Conservation (phyloP, 2,888 invertebrate species). For the Epirrita christyi region DNA sequence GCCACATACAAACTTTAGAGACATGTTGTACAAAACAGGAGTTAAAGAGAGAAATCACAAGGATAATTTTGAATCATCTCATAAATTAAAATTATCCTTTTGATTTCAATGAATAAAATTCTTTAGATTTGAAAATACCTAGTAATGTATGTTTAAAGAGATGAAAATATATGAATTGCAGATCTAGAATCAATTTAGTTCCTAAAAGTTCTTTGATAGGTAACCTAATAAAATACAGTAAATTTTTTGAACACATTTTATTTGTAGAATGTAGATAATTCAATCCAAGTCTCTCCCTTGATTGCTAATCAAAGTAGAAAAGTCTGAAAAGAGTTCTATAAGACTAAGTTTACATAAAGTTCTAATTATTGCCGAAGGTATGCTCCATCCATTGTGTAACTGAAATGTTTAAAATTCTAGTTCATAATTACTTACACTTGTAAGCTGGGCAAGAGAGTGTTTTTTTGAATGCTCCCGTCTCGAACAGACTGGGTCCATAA, state of each 20-base stretch:
- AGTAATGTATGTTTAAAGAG: too few relatives aligned
- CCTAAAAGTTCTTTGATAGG: background rate
- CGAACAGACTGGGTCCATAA: background rate
- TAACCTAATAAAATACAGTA: slow-evolving; percentile 18
- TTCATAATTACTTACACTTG: slow-evolving; percentile 4
- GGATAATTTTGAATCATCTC: too few relatives aligned
- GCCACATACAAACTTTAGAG: too few relatives aligned
- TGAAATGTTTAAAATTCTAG: slow-evolving; percentile 9
- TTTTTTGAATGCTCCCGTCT: background rate
- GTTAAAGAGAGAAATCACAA: too few relatives aligned
- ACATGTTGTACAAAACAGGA: too few relatives aligned
- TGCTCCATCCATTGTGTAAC: slow-evolving; percentile 1
- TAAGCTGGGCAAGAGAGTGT: background rate
- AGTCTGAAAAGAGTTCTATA: slow-evolving; percentile 23
- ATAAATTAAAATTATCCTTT: too few relatives aligned
- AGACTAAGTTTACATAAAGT: slow-evolving; percentile 13
- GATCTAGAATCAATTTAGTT: too few relatives aligned
- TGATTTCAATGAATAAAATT: too few relatives aligned
- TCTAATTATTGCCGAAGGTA: slow-evolving; percentile 6
- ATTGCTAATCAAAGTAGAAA: slow-evolving; percentile 24
- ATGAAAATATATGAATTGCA: too few relatives aligned
- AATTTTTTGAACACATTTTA: slow-evolving; percentile 35
- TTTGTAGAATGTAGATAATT: slow-evolving; percentile 16
- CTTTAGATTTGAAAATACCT: too few relatives aligned
- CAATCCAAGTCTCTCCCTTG: slow-evolving; percentile 34